Base-by-base conservation (phyloP, 2,113 vertebrate genomes). In the Loxodonta africana region DNA sequence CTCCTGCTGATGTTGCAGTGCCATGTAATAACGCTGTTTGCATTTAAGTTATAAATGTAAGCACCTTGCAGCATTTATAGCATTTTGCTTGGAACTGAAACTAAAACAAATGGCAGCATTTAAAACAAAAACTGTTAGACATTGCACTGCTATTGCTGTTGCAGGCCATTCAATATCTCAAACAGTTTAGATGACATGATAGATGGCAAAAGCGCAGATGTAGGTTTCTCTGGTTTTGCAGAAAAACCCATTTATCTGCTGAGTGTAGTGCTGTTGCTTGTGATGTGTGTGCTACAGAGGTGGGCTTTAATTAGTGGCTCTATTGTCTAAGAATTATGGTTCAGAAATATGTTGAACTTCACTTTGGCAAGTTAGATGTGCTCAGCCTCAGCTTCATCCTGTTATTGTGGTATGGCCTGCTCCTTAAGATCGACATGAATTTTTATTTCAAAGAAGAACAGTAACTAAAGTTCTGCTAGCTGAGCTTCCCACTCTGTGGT, bases 371-470 rank as follows among this genome's bases (percentile, higher is more conserved):
- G 73, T 60, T 21, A 62, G 25, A 51, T 18, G 73, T 41, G 23
- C 60, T 62, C 62, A 14, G 5, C 33, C 53, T 95, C 67, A 57
- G 48, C 26, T 80, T 21, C 4, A 48, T 25, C 57, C 10, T 86
- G 28, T 69, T 60, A 33, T 10, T 33, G 9, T 65, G 57, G 48
- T 69, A 15, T 17, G 33, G 67, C 48, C 53, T 33, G 37, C 28
- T 73, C 71, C n/a, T 48, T 20, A 46, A 28, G 17, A 57, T 28
- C 33, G 51, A 17, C 60, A 63, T 17, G 46, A 67, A 76, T 57
- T 80, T 92, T 92, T 76, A 90, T 63, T 87, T 92, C 48, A 71
- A 81, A 96, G 26, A 76, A 95, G 65, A 84, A n/a, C 23, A n/a
- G 74, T 44, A 33, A 57, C 41, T 88, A 0, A 51, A 85, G 62